Percentiles rank a stretch among this genome's conserved stretches.
Evolutionary conservation across 2,888 invertebrate genomes (phyloP).

Genomic region (Acronicta psi): DNA sequence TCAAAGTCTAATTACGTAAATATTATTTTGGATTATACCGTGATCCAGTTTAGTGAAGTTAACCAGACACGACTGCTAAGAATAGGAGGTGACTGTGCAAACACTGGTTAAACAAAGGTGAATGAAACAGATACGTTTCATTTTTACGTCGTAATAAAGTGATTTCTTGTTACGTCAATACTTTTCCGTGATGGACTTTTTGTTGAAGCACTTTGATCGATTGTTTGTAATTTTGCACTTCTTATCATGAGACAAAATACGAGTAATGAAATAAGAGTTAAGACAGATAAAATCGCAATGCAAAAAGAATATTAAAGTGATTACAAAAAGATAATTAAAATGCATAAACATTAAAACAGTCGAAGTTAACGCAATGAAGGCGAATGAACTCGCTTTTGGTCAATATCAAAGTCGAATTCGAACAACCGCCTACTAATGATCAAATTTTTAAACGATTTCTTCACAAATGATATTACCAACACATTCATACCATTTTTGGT

Average conservation of each 20-base stretch:
- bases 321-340: conserved; percentile 16
- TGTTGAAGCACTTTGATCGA: conserved; percentile 15
- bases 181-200: conserved; percentile 32
- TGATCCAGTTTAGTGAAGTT: conserved; percentile 55
- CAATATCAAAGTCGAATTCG: conserved; percentile 57
- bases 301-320: background rate
- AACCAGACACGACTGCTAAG: conserved; percentile 52
- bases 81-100: conserved; percentile 62
- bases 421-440: conserved; percentile 54
- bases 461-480: conserved; percentile 23
- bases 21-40: conserved; percentile 42
- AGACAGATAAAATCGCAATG: background rate
- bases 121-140: conserved; percentile 56
- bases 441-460: conserved; percentile 41
- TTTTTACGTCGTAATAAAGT: conserved; percentile 54
- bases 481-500: conserved; percentile 18
- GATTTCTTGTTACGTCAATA: conserved; percentile 61
- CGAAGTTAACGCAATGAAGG: conserved; percentile 37
- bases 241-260: conserved; percentile 10
- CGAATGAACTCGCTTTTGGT: conserved; percentile 50
- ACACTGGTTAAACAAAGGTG: conserved; percentile 60
- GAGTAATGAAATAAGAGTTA: background rate
- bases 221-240: conserved; percentile 4
- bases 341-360: conserved; percentile 24
- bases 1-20: conserved; percentile 43